Percentiles rank a stretch among this genome's conserved stretches.
These are phyloP conservation scores for Sylvia borin DNA, from an alignment of 2,797 vertebrate genomes.

Conservation along the genomic window DNA sequence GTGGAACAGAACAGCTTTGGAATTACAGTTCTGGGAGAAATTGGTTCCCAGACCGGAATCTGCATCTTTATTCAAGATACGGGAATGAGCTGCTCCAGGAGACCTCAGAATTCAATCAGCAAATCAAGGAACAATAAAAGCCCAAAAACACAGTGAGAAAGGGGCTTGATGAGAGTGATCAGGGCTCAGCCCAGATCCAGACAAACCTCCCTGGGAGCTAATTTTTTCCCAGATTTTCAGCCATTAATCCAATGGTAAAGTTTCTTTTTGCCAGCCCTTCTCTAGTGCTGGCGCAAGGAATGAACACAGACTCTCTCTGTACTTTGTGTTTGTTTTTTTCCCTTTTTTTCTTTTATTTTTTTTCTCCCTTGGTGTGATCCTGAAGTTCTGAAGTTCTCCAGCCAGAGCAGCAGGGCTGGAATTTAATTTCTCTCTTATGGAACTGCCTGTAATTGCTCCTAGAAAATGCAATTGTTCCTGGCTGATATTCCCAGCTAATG, in stretches of 20 bases:
- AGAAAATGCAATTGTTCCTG: background rate
- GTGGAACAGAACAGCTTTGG: slow-evolving; percentile 44
- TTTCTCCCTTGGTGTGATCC: background rate
- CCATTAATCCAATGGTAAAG: background rate
- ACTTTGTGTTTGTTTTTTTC: background rate
- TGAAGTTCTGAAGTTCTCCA: background rate
- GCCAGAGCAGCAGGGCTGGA: background rate
- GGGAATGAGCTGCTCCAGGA: slow-evolving; percentile 43
- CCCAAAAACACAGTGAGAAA: slow-evolving; percentile 23
- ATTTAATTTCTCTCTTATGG: background rate
- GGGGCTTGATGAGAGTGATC: slow-evolving; percentile 30
- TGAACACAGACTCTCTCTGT: background rate
- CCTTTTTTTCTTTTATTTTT: background rate
- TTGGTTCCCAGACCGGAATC: slow-evolving; percentile 31
- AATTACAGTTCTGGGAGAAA: slow-evolving; percentile 69
- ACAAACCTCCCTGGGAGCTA: background rate
- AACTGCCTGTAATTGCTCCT: background rate
- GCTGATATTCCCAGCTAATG: background rate
- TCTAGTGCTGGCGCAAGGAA: background rate
- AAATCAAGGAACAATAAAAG: slow-evolving; percentile 62
- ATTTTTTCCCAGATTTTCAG: background rate
- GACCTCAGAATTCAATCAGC: slow-evolving; percentile 36
- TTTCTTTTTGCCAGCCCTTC: background rate
- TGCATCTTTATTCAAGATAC: slow-evolving; percentile 65
- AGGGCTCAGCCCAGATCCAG: background rate